Evolutionary conservation across 2,888 invertebrate genomes (phyloP).

Genomic region (Pyrrhia umbra): DNA sequence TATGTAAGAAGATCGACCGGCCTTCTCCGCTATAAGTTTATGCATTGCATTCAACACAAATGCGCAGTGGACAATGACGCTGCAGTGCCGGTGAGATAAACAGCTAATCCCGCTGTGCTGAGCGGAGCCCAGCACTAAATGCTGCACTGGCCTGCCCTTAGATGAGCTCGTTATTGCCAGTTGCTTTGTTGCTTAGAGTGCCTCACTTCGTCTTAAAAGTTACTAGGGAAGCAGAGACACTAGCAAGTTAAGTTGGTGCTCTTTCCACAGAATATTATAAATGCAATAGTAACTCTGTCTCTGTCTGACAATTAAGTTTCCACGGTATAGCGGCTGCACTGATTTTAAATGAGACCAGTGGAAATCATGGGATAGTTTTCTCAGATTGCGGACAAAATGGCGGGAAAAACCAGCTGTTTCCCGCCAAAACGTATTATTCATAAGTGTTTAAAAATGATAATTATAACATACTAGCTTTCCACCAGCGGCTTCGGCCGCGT

Average conservation of each 20-base stretch:
- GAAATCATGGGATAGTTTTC: no score
- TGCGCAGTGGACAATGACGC: slow-evolving; percentile 48
- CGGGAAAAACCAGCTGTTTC: no score
- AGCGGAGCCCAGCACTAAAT: slow-evolving; percentile 25
- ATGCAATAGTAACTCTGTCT: background rate
- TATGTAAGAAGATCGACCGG: no score
- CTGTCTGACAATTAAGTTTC: no score
- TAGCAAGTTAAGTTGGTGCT: background rate
- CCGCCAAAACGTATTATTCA: no score
- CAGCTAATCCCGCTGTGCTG: slow-evolving; percentile 57
- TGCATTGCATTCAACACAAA: slow-evolving; percentile 16
- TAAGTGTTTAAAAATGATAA: no score
- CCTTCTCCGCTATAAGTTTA: background rate
- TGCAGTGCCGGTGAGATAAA: slow-evolving; percentile 57
- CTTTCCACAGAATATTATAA: background rate
- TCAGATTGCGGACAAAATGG: no score
- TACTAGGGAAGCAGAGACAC: background rate
- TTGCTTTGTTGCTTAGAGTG: slow-evolving; percentile 4
- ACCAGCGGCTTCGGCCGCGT: no score
- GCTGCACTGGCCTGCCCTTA: slow-evolving; percentile 17
- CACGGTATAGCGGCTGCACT: no score
- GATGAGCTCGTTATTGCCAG: slow-evolving; percentile 14
- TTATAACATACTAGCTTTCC: no score
- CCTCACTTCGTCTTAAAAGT: background rate
- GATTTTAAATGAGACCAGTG: no score